Conservation (phyloP, 2,888 invertebrate species). For the Operophtera brumata region DNA sequence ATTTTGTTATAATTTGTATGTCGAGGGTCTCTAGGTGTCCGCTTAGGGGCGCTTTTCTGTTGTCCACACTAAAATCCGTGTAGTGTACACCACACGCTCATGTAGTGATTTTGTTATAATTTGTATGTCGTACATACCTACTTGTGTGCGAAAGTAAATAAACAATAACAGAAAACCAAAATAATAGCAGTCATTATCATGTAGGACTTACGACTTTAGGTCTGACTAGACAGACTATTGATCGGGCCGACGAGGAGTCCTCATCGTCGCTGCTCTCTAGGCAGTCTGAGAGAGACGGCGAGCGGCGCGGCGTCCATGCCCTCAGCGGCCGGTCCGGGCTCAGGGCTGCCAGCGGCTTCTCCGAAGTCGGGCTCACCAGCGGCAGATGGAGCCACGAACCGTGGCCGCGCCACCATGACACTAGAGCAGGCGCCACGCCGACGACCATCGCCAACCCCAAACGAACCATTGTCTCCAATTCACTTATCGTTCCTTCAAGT, state of each 20-base stretch:
- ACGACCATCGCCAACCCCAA: conserved; percentile 76
- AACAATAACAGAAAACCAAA: background rate
- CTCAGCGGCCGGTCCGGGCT: conserved; percentile 55
- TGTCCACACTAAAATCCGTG: too few relatives aligned
- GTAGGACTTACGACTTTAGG: conserved; percentile 68
- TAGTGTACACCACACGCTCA: too few relatives aligned
- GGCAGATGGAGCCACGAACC: conserved; percentile 53
- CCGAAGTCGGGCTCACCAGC: conserved; percentile 47
- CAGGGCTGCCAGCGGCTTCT: conserved; percentile 59
- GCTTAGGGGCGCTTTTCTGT: too few relatives aligned
- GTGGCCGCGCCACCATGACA: conserved; percentile 75
- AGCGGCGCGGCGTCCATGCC: conserved; percentile 61
- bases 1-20: too few relatives aligned
- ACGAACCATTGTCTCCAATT: conserved; percentile 60
- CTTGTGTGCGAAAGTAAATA: background rate
- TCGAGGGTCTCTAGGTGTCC: too few relatives aligned
- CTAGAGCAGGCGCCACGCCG: conserved; percentile 74
- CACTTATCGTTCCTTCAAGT: conserved; percentile 18
- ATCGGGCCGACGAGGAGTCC: conserved; percentile 61
- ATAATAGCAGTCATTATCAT: background rate
- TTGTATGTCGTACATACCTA: background rate
- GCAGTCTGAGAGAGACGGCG: conserved; percentile 76
- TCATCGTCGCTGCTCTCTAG: conserved; percentile 73
- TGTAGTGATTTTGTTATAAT: too few relatives aligned
- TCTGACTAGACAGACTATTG: conserved; percentile 71